Evolutionary conservation across 2,888 invertebrate genomes (phyloP), one percentile per base, ranked within the genome.

Genomic region (Melanotus villosus): DNA sequence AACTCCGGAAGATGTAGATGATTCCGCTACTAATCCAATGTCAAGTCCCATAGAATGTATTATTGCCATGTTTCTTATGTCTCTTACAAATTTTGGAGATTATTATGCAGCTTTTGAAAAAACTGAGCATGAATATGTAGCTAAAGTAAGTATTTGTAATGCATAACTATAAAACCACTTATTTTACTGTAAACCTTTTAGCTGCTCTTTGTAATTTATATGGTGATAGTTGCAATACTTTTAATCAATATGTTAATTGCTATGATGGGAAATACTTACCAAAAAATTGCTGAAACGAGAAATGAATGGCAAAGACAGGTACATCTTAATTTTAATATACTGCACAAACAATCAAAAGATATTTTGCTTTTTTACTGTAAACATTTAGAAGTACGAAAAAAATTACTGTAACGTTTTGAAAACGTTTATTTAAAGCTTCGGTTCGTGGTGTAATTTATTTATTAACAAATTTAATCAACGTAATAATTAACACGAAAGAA

Each of bases 251-350:
- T 99, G 96, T 88, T 99, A 85, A 99, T 99, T 80, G 98, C 98
- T 73, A 99, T 99, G 98, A 99, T 99, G 99, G 99, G 98, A 0
- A 98, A 98, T 84, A 99, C 99, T 1, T 99, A 99, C 83, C 97
- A 97, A 84, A 96, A 97, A 86, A 98, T 99, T 77, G 97, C 97
- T 0, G 97, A 98, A 85, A 97, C 98, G 0, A 90, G 96, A 75
- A 98, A 98, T 83, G 98, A 99, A 84, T 99, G 98, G 98, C 97
- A 98, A 84, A 87, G 99, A 80, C 93, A 93, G 88, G 92, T 92
- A 65, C 3, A 1, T 12, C 1, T 9, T 6, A 7, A 45, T 45
- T 4, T 59, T 4, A 43, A 10, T 5, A 6, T 43, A 23, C 36
- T n/a, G n/a, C n/a, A n/a, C n/a, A n/a, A n/a, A n/a, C n/a, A n/a